Percentiles rank a stretch among this genome's conserved stretches.
These are phyloP conservation scores for Plutomurus gul DNA, from an alignment of 1,140 invertebrate genomes.

Conservation along the genomic window DNA sequence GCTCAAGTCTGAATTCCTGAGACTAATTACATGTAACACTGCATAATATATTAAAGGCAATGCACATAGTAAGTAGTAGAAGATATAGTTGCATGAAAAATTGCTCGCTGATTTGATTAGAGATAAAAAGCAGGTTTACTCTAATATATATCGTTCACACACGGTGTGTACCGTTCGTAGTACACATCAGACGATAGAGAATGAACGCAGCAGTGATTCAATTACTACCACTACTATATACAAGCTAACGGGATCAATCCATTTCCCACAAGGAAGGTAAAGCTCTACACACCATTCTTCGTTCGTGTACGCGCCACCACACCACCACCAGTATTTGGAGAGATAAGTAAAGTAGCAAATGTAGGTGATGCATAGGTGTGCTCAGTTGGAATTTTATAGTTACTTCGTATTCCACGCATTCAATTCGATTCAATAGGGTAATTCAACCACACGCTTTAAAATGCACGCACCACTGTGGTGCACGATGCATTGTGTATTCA, in stretches of 20 bases:
- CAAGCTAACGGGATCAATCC: constrained; percentile 4
- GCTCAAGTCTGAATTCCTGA: too few relatives aligned
- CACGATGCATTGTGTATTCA: too few relatives aligned
- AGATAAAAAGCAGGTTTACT: constrained; percentile 1
- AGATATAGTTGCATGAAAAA: neutral
- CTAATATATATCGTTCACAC: neutral
- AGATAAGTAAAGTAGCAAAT: neutral
- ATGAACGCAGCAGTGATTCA: too few relatives aligned
- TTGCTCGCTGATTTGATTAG: neutral
- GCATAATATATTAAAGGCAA: neutral
- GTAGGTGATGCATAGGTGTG: too few relatives aligned
- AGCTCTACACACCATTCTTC: neutral
- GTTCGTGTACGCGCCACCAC: neutral
- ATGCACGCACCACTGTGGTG: too few relatives aligned
- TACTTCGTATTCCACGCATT: too few relatives aligned
- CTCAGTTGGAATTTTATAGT: too few relatives aligned
- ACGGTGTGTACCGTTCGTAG: neutral
- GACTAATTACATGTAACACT: neutral
- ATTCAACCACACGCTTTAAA: too few relatives aligned
- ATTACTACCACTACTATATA: neutral
- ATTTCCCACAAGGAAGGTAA: neutral
- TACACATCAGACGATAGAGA: neutral
- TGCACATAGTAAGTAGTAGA: neutral
- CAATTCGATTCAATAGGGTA: too few relatives aligned
- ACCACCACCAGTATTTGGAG: neutral